A percentile compares a stretch with the other conserved stretches of the same genome.
Conservation (phyloP, 2,113 vertebrate genomes). For the Galeopterus variegatus region DNA sequence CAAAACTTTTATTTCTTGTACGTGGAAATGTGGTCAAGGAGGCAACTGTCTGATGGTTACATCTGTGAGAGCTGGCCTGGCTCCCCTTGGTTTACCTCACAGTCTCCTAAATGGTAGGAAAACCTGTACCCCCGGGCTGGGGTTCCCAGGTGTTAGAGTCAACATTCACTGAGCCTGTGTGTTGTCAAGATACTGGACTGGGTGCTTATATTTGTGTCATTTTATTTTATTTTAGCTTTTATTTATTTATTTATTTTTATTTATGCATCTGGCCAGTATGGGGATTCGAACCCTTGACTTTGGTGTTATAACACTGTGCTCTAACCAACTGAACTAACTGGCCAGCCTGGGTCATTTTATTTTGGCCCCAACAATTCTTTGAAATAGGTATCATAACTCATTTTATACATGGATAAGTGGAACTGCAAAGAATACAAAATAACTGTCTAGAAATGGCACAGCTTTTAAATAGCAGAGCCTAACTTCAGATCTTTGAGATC, state of each 20-base stretch:
- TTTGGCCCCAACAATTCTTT: not conserved
- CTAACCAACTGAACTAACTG: no score
- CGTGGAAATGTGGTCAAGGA: constrained; percentile 57
- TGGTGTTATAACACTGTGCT: no score
- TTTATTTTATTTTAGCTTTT: not conserved
- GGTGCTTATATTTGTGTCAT: not conserved
- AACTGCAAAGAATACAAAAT: not conserved
- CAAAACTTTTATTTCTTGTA: constrained; percentile 37
- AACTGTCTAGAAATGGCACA: not conserved
- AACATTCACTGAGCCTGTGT: not conserved
- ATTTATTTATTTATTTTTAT: no score
- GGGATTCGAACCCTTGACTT: no score
- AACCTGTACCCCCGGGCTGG: not conserved
- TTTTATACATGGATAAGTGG: not conserved
- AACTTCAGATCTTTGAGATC: not conserved
- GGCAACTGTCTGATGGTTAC: not conserved
- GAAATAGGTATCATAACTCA: not conserved
- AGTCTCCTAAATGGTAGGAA: not conserved
- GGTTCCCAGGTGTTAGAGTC: not conserved
- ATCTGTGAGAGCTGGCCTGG: not conserved
- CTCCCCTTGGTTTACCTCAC: not conserved
- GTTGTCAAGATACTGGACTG: not conserved
- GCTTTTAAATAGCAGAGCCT: not conserved
- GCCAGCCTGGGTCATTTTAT: not conserved
- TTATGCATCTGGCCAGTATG: no score